These are phyloP conservation scores for Chloroceryle inda DNA, from an alignment of 2,797 vertebrate species.

Conservation along the genomic window DNA sequence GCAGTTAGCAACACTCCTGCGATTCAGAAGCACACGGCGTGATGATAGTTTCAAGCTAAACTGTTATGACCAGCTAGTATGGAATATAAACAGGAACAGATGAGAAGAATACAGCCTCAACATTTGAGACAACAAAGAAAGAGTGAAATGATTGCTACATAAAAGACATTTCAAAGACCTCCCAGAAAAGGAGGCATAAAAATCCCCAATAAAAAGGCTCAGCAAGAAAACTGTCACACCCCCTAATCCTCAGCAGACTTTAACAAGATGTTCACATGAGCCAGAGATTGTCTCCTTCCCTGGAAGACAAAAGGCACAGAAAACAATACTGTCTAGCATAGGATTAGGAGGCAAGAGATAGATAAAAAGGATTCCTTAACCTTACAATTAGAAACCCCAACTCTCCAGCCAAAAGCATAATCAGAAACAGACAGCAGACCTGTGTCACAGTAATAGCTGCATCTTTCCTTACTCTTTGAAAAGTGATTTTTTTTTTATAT, in stretches of 20 bases:
- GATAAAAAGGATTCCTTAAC: slow-evolving; percentile 76
- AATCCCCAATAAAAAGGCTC: slow-evolving; percentile 75
- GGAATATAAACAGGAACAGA: slow-evolving; percentile 65
- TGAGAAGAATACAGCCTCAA: slow-evolving; percentile 63
- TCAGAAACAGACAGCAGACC: slow-evolving; percentile 63
- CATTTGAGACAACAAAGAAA: slow-evolving; percentile 77
- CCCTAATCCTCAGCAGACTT: slow-evolving; percentile 78
- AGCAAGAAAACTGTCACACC: slow-evolving; percentile 73
- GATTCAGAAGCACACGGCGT: not conserved
- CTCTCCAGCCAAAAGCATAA: slow-evolving; percentile 63
- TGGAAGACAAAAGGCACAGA: slow-evolving; percentile 76
- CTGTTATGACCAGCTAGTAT: slow-evolving; percentile 53
- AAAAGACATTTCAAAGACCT: slow-evolving; percentile 80
- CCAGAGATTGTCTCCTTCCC: slow-evolving; percentile 66
- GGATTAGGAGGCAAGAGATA: slow-evolving; percentile 69
- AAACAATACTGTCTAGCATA: slow-evolving; percentile 68
- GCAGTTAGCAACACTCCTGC: slow-evolving; percentile 6
- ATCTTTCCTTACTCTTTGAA: slow-evolving; percentile 62
- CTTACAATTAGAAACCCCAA: slow-evolving; percentile 69
- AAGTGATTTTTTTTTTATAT: slow-evolving; percentile 43
- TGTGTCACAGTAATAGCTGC: slow-evolving; percentile 42
- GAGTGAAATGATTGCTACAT: slow-evolving; percentile 72
- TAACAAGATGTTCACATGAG: slow-evolving; percentile 77
- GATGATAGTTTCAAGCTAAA: slow-evolving; percentile 52
- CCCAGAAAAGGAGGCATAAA: slow-evolving; percentile 75